Percentiles rank a stretch among this genome's conserved stretches.
phyloP scores from a whole-genome alignment of 2,113 vertebrate species.

The Nannospalax galili region DNA sequence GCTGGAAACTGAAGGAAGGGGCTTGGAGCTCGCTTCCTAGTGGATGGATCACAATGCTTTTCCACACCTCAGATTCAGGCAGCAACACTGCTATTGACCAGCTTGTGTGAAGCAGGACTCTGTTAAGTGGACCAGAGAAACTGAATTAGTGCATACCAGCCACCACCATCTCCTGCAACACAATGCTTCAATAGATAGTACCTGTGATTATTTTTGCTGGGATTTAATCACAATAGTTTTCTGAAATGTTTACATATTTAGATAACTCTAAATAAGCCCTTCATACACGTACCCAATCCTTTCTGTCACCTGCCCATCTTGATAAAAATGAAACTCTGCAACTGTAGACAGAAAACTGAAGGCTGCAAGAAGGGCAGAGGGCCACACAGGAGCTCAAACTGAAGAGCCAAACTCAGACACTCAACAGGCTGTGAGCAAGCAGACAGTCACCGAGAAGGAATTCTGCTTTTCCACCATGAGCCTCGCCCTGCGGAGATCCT shows the following conservation, averaged over 20 bases:
- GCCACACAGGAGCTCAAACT: not conserved
- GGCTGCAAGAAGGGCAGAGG: constrained; percentile 4
- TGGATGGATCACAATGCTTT: too few relatives aligned
- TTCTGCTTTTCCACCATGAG: not conserved
- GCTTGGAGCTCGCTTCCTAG: too few relatives aligned
- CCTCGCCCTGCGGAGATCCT: too few relatives aligned
- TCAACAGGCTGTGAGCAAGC: not conserved
- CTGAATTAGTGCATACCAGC: not conserved
- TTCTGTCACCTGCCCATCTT: not conserved
- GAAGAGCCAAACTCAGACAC: not conserved
- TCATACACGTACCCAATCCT: not conserved
- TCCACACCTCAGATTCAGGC: too few relatives aligned
- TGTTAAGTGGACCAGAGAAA: too few relatives aligned
- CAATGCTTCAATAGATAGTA: not conserved
- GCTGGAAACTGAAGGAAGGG: too few relatives aligned
- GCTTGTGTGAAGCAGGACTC: too few relatives aligned
- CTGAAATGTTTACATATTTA: constrained; percentile 24
- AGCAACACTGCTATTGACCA: too few relatives aligned
- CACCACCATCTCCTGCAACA: not conserved
- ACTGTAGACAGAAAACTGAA: constrained; percentile 21
- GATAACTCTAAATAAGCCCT: not conserved
- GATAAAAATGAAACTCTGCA: constrained; percentile 31
- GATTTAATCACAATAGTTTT: constrained; percentile 27
- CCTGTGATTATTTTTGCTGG: not conserved
- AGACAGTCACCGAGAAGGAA: not conserved